phyloP scores from a whole-genome alignment of 2,113 vertebrate genomes.

The Crotalus horridus region DNA sequence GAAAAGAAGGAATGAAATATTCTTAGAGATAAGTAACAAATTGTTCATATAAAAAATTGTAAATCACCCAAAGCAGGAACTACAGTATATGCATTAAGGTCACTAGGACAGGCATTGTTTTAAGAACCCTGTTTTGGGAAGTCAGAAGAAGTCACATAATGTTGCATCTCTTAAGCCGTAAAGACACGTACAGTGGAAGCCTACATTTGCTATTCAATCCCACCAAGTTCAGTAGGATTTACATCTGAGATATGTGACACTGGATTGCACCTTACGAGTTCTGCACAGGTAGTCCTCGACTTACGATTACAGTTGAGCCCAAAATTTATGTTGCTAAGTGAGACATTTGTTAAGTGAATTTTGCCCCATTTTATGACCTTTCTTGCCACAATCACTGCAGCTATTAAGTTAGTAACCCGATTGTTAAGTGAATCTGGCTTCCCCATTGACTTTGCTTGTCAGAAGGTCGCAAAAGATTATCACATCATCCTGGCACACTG shows the following conservation, averaged over 20 bases:
- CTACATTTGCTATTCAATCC: not conserved
- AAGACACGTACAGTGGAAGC: not conserved
- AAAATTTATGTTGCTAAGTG: not conserved
- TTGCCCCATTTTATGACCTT: not conserved
- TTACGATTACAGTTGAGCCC: not conserved
- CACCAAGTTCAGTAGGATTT: no score
- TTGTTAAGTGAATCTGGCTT: not conserved
- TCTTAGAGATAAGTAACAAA: slow-evolving; percentile 16
- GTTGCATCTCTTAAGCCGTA: slow-evolving; percentile 5
- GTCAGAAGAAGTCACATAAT: not conserved
- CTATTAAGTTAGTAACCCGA: not conserved
- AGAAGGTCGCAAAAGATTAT: not conserved
- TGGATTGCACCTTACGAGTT: not conserved
- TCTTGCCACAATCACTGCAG: not conserved
- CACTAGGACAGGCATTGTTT: slow-evolving; percentile 20
- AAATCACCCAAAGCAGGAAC: slow-evolving; percentile 37
- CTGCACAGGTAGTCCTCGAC: not conserved
- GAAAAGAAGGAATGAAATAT: slow-evolving; percentile 22
- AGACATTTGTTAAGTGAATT: not conserved
- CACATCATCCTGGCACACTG: not conserved
- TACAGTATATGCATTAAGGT: not conserved
- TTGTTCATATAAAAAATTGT: slow-evolving; percentile 27
- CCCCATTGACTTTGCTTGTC: not conserved
- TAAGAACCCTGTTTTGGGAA: slow-evolving; percentile 35
- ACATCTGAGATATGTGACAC: not conserved